Evolutionary conservation across 2,888 invertebrate species (phyloP).

Genomic region (Papilio elwesi): DNA sequence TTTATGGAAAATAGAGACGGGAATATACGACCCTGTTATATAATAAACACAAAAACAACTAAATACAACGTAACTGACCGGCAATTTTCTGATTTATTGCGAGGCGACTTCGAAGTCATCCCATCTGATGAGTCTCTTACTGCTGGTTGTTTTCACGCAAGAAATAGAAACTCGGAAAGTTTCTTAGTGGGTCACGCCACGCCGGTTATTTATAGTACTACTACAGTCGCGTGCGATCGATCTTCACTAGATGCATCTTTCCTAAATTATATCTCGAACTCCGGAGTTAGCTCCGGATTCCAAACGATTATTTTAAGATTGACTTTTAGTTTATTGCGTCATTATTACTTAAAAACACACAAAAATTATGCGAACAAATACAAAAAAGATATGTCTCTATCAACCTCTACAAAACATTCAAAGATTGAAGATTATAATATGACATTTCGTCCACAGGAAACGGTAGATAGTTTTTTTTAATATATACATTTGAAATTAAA

Average conservation of each 20-base stretch:
- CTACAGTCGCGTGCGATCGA: constrained; percentile 56
- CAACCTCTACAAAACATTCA: not conserved
- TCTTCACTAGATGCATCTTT: constrained; percentile 61
- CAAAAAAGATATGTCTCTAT: too few relatives aligned
- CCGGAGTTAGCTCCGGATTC: constrained; percentile 31
- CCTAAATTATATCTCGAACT: constrained; percentile 51
- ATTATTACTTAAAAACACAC: constrained; percentile 11
- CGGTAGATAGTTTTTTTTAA: not conserved
- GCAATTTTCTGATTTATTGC: constrained; percentile 33
- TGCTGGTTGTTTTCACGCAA: constrained; percentile 41
- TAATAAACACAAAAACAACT: constrained; percentile 1
- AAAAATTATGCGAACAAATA: not conserved
- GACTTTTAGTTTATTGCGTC: constrained; percentile 18
- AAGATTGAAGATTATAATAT: not conserved
- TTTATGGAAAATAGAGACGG: not conserved
- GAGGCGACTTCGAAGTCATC: not conserved
- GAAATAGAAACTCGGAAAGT: constrained; percentile 49
- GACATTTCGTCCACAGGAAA: not conserved
- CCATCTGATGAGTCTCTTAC: constrained; percentile 7
- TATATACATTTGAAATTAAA: constrained; percentile 7
- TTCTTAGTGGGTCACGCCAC: constrained; percentile 57
- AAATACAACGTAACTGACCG: constrained; percentile 14
- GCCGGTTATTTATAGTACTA: constrained; percentile 55
- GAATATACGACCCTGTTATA: not conserved
- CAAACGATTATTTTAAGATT: constrained; percentile 29